Evolutionary conservation across 2,797 vertebrate genomes (phyloP).

Genomic region (Melanogrammus aeglefinus): DNA sequence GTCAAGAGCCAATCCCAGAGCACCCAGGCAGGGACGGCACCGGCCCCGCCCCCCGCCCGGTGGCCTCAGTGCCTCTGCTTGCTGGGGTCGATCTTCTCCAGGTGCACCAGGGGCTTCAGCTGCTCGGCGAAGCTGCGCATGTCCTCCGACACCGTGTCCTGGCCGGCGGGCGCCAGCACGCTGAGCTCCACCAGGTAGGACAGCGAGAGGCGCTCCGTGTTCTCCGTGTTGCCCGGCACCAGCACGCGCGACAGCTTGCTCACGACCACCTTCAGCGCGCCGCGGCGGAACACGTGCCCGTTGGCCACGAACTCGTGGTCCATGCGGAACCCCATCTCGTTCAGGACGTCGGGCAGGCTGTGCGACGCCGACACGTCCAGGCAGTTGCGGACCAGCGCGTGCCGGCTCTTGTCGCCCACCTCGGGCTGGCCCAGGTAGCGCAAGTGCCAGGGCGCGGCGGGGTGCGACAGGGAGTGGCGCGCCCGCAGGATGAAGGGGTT

Average conservation of each 20-base stretch:
- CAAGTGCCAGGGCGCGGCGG: conserved; percentile 86
- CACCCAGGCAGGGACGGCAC: neutral
- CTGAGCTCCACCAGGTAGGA: conserved; percentile 94
- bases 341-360: conserved; percentile 89
- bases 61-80: conserved; percentile 80
- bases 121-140: conserved; percentile 97
- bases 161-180: conserved; percentile 87
- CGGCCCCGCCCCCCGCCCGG: neutral
- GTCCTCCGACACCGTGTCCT: conserved; percentile 91
- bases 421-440: conserved; percentile 96
- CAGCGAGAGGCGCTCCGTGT: conserved; percentile 87
- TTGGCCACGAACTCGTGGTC: conserved; percentile 96
- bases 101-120: conserved; percentile 91
- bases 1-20: neutral
- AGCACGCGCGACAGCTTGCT: conserved; percentile 93
- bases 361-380: conserved; percentile 94
- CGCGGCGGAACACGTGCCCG: conserved; percentile 93
- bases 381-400: conserved; percentile 90
- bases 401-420: conserved; percentile 92
- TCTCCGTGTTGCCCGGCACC: conserved; percentile 89
- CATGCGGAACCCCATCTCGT: conserved; percentile 98
- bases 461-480: conserved; percentile 85
- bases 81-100: conserved; percentile 95
- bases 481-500: conserved; percentile 93
- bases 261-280: conserved; percentile 91